phyloP scores from a whole-genome alignment of 2,888 invertebrate genomes.

The Eupithecia subfuscata region DNA sequence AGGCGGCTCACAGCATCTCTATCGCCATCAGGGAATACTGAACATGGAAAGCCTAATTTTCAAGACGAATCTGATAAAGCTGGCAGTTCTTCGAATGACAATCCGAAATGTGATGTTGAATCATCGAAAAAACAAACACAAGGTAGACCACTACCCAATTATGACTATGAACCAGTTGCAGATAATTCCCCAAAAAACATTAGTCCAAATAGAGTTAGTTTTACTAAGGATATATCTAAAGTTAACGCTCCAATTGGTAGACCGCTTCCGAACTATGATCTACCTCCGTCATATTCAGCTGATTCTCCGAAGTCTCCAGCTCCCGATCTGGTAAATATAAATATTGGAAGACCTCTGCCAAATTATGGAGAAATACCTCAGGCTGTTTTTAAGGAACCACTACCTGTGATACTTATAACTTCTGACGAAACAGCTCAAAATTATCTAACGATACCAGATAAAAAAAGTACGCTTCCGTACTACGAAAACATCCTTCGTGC shows the following conservation, averaged over 20 bases:
- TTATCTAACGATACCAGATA: not conserved
- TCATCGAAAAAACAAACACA: not conserved
- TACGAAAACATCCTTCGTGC: slow-evolving; percentile 14
- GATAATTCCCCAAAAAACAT: slow-evolving; percentile 3
- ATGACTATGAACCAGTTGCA: slow-evolving; percentile 12
- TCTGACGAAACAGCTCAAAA: not conserved
- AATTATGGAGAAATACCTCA: slow-evolving; percentile 1
- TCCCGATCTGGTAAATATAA: not conserved
- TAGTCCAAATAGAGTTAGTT: slow-evolving; percentile 14
- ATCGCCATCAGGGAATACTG: slow-evolving; percentile 16
- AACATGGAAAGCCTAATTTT: slow-evolving; percentile 21
- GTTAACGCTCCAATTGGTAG: slow-evolving; percentile 15
- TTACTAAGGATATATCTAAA: slow-evolving; percentile 7
- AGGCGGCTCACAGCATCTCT: slow-evolving; percentile 51
- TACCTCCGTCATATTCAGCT: slow-evolving; percentile 1
- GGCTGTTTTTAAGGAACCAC: not conserved
- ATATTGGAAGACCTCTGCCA: slow-evolving; percentile 6
- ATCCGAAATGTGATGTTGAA: not conserved
- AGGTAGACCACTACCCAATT: slow-evolving; percentile 24
- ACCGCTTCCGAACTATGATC: slow-evolving; percentile 21
- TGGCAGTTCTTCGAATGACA: not conserved
- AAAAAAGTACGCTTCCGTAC: slow-evolving; percentile 15
- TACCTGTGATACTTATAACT: not conserved
- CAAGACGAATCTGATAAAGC: not conserved
- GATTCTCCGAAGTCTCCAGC: not conserved